phyloP scores from a whole-genome alignment of 2,797 vertebrate species.

The Anguilla obscura region DNA sequence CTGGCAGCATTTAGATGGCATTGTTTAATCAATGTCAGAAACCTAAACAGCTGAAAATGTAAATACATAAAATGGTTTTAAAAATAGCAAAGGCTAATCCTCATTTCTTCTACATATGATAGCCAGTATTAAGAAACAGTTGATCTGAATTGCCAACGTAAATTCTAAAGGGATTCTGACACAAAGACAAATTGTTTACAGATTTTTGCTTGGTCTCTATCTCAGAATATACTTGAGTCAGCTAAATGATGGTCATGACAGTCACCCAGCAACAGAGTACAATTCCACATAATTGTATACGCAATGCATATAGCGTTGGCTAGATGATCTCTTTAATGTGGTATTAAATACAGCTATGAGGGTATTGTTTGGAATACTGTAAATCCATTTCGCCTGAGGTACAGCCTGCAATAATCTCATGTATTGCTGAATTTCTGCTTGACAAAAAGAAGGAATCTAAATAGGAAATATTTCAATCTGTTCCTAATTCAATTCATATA shows the following conservation, averaged over 20 bases:
- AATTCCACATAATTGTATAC: neutral
- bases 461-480: too few species aligned
- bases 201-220: neutral
- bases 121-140: neutral
- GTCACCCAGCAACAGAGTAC: neutral
- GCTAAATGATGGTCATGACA: neutral
- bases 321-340: neutral
- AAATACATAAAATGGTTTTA: neutral
- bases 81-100: neutral
- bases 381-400: too few species aligned
- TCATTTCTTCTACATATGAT: neutral
- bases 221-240: neutral
- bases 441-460: too few species aligned
- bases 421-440: too few species aligned
- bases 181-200: neutral
- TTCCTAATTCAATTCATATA: too few species aligned
- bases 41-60: neutral
- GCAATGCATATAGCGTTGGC: neutral
- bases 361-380: too few species aligned
- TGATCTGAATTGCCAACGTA: neutral
- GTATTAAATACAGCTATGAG: too few species aligned
- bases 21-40: constrained; percentile 38
- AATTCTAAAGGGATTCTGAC: neutral
- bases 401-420: too few species aligned
- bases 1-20: constrained; percentile 75